These are phyloP conservation scores for Darevskia mixta DNA, from an alignment of 2,797 vertebrate species.

Conservation along the genomic window DNA sequence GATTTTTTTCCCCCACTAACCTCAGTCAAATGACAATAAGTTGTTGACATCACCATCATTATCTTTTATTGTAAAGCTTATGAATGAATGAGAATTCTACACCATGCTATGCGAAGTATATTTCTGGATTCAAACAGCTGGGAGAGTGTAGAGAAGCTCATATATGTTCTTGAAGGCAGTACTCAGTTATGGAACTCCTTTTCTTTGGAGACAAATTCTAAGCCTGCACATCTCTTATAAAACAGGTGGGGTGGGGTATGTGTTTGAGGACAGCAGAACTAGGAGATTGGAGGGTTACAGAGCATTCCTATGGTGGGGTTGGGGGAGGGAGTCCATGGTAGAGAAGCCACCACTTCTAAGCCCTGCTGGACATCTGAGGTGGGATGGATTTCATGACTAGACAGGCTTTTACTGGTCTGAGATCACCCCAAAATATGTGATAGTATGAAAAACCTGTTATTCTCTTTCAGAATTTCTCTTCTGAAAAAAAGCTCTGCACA, in stretches of 20 bases:
- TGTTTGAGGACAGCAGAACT: background rate
- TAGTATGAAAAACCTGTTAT: no score
- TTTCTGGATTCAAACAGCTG: background rate
- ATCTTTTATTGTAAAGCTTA: background rate
- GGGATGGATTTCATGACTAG: no score
- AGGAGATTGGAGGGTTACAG: no score
- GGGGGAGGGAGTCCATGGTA: no score
- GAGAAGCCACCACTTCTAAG: no score
- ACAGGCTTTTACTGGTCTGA: no score
- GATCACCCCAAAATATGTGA: no score
- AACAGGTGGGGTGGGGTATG: background rate
- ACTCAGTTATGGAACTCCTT: background rate
- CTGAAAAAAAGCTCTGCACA: no score
- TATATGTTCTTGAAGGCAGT: background rate
- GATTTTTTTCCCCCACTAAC: no score
- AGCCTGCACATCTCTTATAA: background rate
- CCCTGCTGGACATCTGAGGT: no score
- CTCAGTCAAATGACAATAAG: background rate
- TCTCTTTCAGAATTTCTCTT: no score
- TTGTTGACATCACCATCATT: background rate
- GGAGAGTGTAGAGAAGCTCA: background rate
- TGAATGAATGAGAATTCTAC: background rate
- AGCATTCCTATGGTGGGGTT: no score
- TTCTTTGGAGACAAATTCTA: background rate
- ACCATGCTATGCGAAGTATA: background rate